Percentiles rank a stretch among this genome's conserved stretches.
Evolutionary conservation across 2,797 vertebrate species (phyloP).

Genomic region (Pelobates cultripes): DNA sequence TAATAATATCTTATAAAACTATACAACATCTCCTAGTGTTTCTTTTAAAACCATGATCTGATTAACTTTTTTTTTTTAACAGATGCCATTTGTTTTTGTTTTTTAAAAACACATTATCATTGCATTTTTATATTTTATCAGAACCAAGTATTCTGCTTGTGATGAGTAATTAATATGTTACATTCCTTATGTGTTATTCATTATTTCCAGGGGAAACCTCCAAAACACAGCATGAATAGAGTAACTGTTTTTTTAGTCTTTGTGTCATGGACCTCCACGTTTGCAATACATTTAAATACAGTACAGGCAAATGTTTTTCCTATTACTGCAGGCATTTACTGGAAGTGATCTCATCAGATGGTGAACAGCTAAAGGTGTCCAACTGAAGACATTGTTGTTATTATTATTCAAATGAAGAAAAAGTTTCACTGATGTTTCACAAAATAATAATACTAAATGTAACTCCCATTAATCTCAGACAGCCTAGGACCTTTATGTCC

Average conservation of each 20-base stretch:
- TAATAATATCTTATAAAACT: no score
- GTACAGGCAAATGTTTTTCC: slow-evolving; percentile 75
- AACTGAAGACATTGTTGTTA: slow-evolving; percentile 66
- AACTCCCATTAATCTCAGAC: no score
- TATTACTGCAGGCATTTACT: slow-evolving; percentile 75
- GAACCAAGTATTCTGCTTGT: not conserved
- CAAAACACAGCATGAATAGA: slow-evolving; percentile 62
- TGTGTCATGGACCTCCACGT: slow-evolving; percentile 64
- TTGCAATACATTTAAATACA: slow-evolving; percentile 68
- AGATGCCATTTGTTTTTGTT: no score
- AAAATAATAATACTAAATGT: no score
- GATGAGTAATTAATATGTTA: not conserved
- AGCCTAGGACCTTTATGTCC: no score
- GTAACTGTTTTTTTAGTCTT: slow-evolving; percentile 50
- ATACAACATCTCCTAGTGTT: no score
- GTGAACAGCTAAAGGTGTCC: slow-evolving; percentile 66
- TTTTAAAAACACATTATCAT: no score
- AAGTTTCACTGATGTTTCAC: no score
- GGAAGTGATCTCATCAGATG: slow-evolving; percentile 79
- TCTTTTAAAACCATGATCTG: no score
- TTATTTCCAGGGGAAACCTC: slow-evolving; percentile 61
- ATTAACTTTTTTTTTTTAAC: no score
- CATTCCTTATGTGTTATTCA: slow-evolving; percentile 59
- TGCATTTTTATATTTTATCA: not conserved
- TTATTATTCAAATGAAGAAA: no score